Evolutionary conservation across 2,113 vertebrate species (phyloP).

Genomic region (Chunga burmeisteri): DNA sequence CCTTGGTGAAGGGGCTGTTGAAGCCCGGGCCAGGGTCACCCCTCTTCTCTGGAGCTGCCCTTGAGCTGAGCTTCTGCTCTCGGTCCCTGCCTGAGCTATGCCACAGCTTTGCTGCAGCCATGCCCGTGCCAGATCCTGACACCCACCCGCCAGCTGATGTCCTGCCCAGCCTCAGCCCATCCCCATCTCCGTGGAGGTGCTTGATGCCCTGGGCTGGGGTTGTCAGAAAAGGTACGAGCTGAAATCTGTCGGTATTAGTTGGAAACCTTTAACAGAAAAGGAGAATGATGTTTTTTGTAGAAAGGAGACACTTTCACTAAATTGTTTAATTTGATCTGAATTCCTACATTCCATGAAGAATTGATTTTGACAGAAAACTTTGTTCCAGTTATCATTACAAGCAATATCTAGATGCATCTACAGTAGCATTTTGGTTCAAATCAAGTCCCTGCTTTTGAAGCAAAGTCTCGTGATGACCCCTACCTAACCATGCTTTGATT

Average conservation of each 20-base stretch:
- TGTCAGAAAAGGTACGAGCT: neutral
- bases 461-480: neutral
- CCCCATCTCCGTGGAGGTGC: neutral
- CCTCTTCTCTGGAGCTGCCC: neutral
- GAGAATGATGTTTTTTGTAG: neutral
- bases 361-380: neutral
- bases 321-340: neutral
- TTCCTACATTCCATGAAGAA: neutral
- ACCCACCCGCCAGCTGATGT: fast-evolving
- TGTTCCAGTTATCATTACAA: neutral
- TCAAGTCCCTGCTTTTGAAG: neutral
- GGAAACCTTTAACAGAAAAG: neutral
- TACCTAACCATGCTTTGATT: neutral
- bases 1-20: neutral
- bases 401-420: neutral
- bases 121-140: no score
- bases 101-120: neutral
- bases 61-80: neutral
- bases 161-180: neutral
- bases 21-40: neutral
- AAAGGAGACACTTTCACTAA: neutral
- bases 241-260: neutral
- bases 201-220: neutral
- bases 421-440: neutral
- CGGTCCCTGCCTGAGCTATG: neutral